phyloP scores from a whole-genome alignment of 2,888 invertebrate genomes.

The Erpobdella octoculata region DNA sequence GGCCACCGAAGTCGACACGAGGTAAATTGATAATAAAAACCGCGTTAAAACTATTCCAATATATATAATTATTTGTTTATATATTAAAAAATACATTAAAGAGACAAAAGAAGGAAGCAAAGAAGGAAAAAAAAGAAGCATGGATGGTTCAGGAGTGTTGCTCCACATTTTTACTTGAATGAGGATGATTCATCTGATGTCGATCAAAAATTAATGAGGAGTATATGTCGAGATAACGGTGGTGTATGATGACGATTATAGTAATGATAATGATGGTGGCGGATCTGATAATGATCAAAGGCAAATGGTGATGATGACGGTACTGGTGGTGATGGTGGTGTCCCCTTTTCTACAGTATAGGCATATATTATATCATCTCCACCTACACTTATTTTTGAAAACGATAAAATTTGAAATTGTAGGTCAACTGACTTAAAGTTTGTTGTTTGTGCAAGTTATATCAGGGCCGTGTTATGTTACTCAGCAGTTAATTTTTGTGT shows the following conservation, averaged over 20 bases:
- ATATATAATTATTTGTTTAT: neutral
- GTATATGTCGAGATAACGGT: constrained; percentile 24
- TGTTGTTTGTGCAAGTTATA: no score
- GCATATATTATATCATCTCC: no score
- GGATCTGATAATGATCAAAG: constrained; percentile 17
- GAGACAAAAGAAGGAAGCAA: no score
- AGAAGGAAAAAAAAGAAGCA: neutral
- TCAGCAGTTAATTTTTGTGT: no score
- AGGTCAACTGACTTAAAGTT: no score
- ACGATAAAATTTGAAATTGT: no score
- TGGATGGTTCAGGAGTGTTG: neutral
- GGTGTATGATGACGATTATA: constrained; percentile 28
- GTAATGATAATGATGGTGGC: constrained; percentile 9
- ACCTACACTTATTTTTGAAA: no score
- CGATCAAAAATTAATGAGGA: constrained; percentile 25
- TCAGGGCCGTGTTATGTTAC: no score
- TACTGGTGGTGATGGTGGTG: neutral
- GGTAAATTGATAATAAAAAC: no score
- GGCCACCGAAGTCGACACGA: no score
- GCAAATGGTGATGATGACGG: constrained; percentile 14
- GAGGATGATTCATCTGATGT: constrained; percentile 26
- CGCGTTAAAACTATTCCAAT: neutral
- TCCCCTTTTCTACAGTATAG: neutral
- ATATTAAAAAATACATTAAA: no score
- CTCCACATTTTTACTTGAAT: no score